A percentile compares a stretch with the other conserved stretches of the same genome.
phyloP scores from a whole-genome alignment of 30 jellyfish, hydroid and myxozoan species.

The Hydractinia symbiolongicarpus region DNA sequence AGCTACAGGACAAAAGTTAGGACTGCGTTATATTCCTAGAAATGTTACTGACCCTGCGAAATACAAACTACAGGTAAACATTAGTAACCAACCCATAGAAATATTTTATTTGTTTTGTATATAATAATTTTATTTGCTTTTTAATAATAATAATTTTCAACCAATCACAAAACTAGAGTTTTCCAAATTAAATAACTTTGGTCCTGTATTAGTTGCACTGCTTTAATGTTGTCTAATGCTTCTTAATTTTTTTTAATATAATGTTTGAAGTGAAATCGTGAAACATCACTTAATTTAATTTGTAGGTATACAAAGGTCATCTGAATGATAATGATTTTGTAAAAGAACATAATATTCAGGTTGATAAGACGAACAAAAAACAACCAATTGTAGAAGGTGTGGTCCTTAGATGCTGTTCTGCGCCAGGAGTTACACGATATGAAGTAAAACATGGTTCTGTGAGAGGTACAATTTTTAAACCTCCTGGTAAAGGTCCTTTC shows the following conservation, averaged over 20 bases:
- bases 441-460: slow-evolving; percentile 45
- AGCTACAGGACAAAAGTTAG: slow-evolving; percentile 46
- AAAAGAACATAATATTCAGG: slow-evolving; percentile 32
- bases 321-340: not conserved
- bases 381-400: slow-evolving; percentile 26
- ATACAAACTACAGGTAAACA: slow-evolving; percentile 5
- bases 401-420: slow-evolving; percentile 36
- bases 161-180: too few relatives aligned
- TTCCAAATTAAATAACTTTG: too few relatives aligned
- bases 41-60: slow-evolving; percentile 31
- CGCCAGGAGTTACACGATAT: slow-evolving; percentile 31
- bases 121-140: not conserved
- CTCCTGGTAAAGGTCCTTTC: slow-evolving; percentile 41
- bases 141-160: too few relatives aligned
- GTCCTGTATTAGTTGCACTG: too few relatives aligned
- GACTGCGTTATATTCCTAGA: slow-evolving; percentile 30
- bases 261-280: too few relatives aligned
- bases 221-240: too few relatives aligned
- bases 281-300: not conserved
- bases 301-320: slow-evolving; percentile 1
- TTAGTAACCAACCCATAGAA: not conserved
- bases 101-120: not conserved
- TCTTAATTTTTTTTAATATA: too few relatives aligned
- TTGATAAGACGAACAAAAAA: not conserved
- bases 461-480: slow-evolving; percentile 45